These are phyloP conservation scores for Trematocara variabile DNA, from an alignment of 2,113 vertebrate genomes.

Conservation along the genomic window DNA sequence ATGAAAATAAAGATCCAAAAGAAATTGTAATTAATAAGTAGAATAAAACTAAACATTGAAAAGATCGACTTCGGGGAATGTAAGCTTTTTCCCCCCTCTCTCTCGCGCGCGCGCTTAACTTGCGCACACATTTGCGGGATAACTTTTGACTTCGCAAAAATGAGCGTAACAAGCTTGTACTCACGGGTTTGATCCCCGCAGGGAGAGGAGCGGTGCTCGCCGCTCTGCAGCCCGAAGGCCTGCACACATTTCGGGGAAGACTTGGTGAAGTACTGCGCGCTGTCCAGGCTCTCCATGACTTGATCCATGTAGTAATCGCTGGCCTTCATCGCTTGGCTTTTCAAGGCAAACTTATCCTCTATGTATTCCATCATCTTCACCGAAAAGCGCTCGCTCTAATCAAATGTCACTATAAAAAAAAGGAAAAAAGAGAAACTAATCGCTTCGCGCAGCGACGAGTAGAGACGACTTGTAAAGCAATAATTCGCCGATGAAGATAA, in stretches of 20 bases:
- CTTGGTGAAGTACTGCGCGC: constrained; percentile 91
- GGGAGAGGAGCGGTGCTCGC: constrained; percentile 84
- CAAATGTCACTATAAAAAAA: constrained; percentile 40
- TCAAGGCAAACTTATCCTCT: constrained; percentile 92
- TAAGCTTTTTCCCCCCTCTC: neutral
- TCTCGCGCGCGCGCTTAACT: neutral
- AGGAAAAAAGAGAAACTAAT: neutral
- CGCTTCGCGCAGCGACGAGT: neutral
- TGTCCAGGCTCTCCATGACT: constrained; percentile 93
- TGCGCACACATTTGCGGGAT: neutral
- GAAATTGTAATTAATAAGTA: neutral
- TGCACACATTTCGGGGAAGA: constrained; percentile 84
- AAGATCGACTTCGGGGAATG: neutral
- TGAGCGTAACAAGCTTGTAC: constrained; percentile 8
- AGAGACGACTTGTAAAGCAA: neutral
- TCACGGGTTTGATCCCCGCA: constrained; percentile 85
- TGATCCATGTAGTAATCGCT: constrained; percentile 95
- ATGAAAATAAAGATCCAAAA: neutral
- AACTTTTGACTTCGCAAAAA: neutral
- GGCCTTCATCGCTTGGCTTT: constrained; percentile 84
- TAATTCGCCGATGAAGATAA: constrained; percentile 70
- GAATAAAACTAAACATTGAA: neutral
- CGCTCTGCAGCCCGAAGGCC: constrained; percentile 84
- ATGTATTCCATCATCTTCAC: constrained; percentile 92
- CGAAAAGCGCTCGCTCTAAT: constrained; percentile 30